Evolutionary conservation across 2,888 invertebrate species (phyloP), one percentile per base, ranked within the genome.

Genomic region (Matsumyia berberina): DNA sequence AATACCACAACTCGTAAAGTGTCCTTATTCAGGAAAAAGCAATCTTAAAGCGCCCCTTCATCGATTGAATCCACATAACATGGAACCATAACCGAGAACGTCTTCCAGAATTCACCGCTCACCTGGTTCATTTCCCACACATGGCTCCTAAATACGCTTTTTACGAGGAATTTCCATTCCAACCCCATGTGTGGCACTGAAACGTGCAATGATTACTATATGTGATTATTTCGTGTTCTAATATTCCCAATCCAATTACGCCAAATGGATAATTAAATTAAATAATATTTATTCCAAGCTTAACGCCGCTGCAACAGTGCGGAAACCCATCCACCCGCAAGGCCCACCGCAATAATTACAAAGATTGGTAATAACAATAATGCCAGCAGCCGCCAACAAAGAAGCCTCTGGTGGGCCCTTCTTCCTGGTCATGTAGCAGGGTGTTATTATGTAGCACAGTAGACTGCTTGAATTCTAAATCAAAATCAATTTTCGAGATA

Each of bases 181-280:
- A 67, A 74, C 67, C 73, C 73, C 79, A 74, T 73, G 64, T 85
- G 73, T 51, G 74, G 57, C 60, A 74, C 17, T 31, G 80, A 49
- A 80, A 85, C 85, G 85, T 85, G 85, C 80, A 80, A 80, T 80
- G 85, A 79, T 80, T 80, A 85, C 69, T 80, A 57, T 66, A 80
- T 74, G 74, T 60, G 85, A 85, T 85, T 85, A 85, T 85, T 85
- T 80, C 85, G 74, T 80, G 80, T 76, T 85, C 85, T 85, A 80
- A 85, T 85, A 85, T 85, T 80, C 85, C 74, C 85, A 80, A 85
- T 85, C 85, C 80, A 85, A 85, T 85, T 85, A 85, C 74, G 76
- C 57, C 85, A 76, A 85, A 85, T 85, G 74, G 80, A 80, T 85
- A 85, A 85, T 85, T 85, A 85, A 70, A 80, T 85, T 76, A 85